Evolutionary conservation across 2,888 invertebrate genomes (phyloP), one percentile per base, ranked within the genome.

Genomic region (Acanthoscelides obtectus): DNA sequence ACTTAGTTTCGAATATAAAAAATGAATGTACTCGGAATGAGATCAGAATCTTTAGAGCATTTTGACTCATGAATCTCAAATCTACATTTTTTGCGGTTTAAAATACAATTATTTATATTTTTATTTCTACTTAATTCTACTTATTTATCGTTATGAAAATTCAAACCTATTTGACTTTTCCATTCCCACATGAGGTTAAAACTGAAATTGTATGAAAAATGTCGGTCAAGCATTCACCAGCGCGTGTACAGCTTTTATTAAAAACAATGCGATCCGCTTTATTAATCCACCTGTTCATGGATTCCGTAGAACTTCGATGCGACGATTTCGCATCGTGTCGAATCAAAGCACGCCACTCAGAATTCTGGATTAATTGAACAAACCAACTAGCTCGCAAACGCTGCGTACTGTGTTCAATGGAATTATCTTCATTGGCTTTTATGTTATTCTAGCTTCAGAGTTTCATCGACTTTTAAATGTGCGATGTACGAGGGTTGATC

Each of bases 311-410:
- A 17, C 45, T 45, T 4, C 45, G 45, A 45, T 5, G 25, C 25
- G 25, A 25, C 8, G 25, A 5, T 25, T 3, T 5, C 25, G 25
- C 25, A 5, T 25, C 4, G 25, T 17, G 72, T 66, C 63, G 71
- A 72, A 76, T 76, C 76, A 76, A 76, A 76, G 75, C 74, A 45
- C 45, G 45, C 72, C 76, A 76, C 76, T 76, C 72, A n/a, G n/a
- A n/a, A n/a, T n/a, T n/a, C n/a, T 68, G 70, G 70, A 76, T 77
- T 77, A 77, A 78, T 78, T 73, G 76, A 74, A 76, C 75, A 79
- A 79, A 79, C 77, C 75, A 77, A 79, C 76, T 71, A 75, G 77
- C 77, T 76, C 71, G 75, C 72, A 45, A 45, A n/a, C n/a, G n/a
- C n/a, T n/a, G n/a, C n/a, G n/a, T n/a, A n/a, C 5, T 45, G 45